phyloP scores from a whole-genome alignment of 2,113 vertebrate species.

The Thomomys bottae region DNA sequence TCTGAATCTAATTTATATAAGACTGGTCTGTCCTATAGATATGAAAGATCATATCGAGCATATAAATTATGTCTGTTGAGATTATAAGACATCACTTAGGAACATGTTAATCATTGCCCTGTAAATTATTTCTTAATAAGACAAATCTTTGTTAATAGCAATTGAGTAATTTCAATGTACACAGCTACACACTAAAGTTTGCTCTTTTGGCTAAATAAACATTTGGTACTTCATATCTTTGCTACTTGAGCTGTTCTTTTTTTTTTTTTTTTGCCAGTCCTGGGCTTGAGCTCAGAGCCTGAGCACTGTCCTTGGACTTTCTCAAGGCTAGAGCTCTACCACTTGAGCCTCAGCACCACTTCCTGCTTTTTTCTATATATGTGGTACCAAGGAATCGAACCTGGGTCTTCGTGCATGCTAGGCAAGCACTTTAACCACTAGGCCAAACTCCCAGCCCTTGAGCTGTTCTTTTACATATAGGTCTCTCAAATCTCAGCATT shows the following conservation, averaged over 20 bases:
- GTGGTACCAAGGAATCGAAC: too few relatives aligned
- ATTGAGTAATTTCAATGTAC: neutral
- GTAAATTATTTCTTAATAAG: conserved; percentile 14
- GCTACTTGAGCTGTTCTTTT: neutral
- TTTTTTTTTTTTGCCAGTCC: too few relatives aligned
- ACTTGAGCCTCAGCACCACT: too few relatives aligned
- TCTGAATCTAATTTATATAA: conserved; percentile 14
- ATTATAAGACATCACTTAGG: neutral
- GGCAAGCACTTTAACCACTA: too few relatives aligned
- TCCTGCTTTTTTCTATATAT: too few relatives aligned
- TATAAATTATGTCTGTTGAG: neutral
- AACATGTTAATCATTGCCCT: neutral
- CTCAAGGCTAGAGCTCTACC: too few relatives aligned
- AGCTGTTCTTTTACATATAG: neutral
- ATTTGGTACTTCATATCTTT: neutral
- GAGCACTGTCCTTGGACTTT: too few relatives aligned
- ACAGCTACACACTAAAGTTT: neutral
- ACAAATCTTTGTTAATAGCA: neutral
- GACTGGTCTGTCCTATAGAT: neutral
- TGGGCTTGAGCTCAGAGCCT: too few relatives aligned
- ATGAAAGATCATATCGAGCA: neutral
- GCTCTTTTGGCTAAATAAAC: neutral
- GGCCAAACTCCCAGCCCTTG: too few relatives aligned
- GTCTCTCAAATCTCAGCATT: neutral
- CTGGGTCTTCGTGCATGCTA: too few relatives aligned